These are phyloP conservation scores for Holotrichia oblita DNA, from an alignment of 1,140 invertebrate species.

Conservation along the genomic window DNA sequence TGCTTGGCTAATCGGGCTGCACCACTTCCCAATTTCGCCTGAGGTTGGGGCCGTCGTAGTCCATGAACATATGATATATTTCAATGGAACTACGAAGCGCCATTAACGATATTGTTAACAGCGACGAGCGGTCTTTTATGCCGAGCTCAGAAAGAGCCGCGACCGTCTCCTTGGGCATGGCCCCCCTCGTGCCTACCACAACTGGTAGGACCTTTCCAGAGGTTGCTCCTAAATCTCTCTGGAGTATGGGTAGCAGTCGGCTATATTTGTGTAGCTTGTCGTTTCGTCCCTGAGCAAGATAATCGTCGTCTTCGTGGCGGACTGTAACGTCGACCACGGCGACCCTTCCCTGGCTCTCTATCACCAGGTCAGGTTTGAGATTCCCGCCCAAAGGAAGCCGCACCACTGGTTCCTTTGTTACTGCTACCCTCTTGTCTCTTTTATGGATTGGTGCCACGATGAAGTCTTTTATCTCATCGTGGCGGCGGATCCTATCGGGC, in stretches of 20 bases:
- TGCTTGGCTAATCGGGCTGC: not conserved
- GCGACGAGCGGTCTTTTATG: slow-evolving; percentile 44
- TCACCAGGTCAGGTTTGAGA: slow-evolving; percentile 52
- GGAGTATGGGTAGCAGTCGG: slow-evolving; percentile 44
- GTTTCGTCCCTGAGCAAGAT: slow-evolving; percentile 45
- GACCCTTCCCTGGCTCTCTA: slow-evolving; percentile 46
- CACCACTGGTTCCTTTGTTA: slow-evolving; percentile 44
- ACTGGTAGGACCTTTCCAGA: slow-evolving; percentile 51
- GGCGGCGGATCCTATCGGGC: slow-evolving; percentile 46
- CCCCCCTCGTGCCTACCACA: slow-evolving; percentile 56
- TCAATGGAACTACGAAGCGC: slow-evolving; percentile 54
- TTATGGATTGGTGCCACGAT: slow-evolving; percentile 44
- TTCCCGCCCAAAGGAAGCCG: slow-evolving; percentile 39
- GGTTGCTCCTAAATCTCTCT: slow-evolving; percentile 36
- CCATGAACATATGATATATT: slow-evolving; percentile 53
- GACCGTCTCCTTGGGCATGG: slow-evolving; percentile 52
- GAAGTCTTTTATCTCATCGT: slow-evolving; percentile 52
- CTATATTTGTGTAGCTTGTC: slow-evolving; percentile 50
- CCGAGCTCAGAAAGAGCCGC: slow-evolving; percentile 46
- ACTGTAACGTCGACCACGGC: slow-evolving; percentile 57
- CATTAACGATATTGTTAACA: slow-evolving; percentile 54
- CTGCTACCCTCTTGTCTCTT: slow-evolving; percentile 39
- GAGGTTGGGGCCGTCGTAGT: slow-evolving; percentile 45
- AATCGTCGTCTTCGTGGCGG: slow-evolving; percentile 54
- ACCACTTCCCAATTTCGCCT: not conserved